Percentiles rank a stretch among this genome's conserved stretches.
These are phyloP conservation scores for Sphaerodactylus townsendi DNA, from an alignment of 2,113 vertebrate genomes.

Conservation along the genomic window DNA sequence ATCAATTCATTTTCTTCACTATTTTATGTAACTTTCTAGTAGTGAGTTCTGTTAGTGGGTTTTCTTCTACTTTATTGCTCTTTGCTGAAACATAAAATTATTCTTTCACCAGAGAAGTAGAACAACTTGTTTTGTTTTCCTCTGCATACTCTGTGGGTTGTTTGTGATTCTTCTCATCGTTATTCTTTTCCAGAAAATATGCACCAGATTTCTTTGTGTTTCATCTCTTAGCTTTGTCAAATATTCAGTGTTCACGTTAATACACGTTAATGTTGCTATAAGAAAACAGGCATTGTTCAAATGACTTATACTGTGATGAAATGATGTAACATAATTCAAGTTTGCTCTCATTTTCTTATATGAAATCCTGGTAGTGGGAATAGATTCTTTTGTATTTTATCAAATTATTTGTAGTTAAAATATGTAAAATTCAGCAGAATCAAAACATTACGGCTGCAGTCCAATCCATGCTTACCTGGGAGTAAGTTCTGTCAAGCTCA, in stretches of 20 bases:
- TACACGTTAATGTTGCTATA: conserved; percentile 3
- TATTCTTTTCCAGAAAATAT: neutral
- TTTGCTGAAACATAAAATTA: neutral
- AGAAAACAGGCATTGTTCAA: neutral
- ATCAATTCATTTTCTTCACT: too few relatives aligned
- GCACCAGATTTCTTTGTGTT: neutral
- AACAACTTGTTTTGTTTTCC: neutral
- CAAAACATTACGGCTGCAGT: neutral
- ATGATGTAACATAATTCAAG: conserved; percentile 9
- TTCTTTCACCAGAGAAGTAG: neutral
- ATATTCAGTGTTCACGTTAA: neutral
- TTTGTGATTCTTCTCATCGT: conserved; percentile 16
- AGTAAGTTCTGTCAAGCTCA: too few relatives aligned
- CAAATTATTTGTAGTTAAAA: neutral
- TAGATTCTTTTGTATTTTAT: neutral
- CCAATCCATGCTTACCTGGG: too few relatives aligned
- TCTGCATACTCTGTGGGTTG: fast-evolving
- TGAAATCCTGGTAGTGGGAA: conserved; percentile 24
- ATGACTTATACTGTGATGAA: conserved; percentile 5
- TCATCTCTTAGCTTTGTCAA: conserved; percentile 33
- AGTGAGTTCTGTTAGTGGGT: neutral
- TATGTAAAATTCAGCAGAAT: neutral
- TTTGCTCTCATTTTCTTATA: conserved; percentile 47
- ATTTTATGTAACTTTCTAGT: neutral
- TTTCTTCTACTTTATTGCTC: too few relatives aligned